These are phyloP conservation scores for Papilio glaucus DNA, from an alignment of 1,140 invertebrate species.

Conservation along the genomic window DNA sequence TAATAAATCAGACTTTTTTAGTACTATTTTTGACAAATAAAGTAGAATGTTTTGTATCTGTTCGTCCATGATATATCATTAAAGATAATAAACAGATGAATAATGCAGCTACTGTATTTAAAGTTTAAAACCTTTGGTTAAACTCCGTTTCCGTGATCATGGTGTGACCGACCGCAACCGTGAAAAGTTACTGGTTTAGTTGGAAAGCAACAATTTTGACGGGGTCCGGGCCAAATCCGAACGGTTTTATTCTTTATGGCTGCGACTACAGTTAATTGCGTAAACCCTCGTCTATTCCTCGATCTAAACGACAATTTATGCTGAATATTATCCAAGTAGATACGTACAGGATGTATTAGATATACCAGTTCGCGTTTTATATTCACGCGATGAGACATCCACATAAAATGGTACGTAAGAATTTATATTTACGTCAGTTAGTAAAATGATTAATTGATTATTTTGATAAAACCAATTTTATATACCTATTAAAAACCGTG, in stretches of 20 bases:
- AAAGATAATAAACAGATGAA: neutral
- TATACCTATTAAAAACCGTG: too few relatives aligned
- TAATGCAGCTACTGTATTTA: neutral
- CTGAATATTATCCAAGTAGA: constrained; percentile 59
- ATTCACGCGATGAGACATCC: too few relatives aligned
- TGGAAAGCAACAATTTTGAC: constrained; percentile 54
- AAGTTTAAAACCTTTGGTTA: neutral
- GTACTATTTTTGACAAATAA: too few relatives aligned
- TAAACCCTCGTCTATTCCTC: constrained; percentile 73
- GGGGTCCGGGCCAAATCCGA: constrained; percentile 59
- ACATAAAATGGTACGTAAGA: too few relatives aligned
- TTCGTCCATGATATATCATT: too few relatives aligned
- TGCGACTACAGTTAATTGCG: constrained; percentile 70
- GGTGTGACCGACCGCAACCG: constrained; percentile 30
- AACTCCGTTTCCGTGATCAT: constrained; percentile 1
- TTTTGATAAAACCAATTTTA: too few relatives aligned
- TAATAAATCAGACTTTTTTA: too few relatives aligned
- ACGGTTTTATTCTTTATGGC: constrained; percentile 75
- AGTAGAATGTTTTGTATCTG: too few relatives aligned
- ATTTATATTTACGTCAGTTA: too few relatives aligned
- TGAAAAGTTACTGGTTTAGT: constrained; percentile 58
- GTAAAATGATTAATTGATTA: too few relatives aligned
- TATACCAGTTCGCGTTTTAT: neutral
- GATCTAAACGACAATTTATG: constrained; percentile 77
- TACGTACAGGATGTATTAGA: constrained; percentile 50